phyloP scores from a whole-genome alignment of 30 jellyfish, hydroid and myxozoan species.

The Euphysa ruthae region DNA sequence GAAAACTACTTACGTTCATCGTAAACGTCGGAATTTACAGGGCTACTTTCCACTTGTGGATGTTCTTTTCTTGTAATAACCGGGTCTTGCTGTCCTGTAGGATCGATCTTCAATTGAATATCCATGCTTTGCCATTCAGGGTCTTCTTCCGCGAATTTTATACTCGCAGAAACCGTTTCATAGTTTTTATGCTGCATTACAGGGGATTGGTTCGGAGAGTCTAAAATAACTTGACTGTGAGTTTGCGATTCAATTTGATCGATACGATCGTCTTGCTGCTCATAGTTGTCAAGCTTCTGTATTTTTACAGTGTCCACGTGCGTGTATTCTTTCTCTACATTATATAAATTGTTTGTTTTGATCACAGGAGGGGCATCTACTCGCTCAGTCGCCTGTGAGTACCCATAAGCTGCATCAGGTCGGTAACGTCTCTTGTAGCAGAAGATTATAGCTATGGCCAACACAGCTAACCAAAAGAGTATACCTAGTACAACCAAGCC shows the following conservation, averaged over 20 bases:
- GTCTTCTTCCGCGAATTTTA: conserved; percentile 68
- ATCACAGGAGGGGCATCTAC: conserved; percentile 32
- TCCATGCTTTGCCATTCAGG: conserved; percentile 97
- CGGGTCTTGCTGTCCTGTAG: conserved; percentile 93
- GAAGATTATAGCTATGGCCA: conserved; percentile 73
- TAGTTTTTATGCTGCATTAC: conserved; percentile 36
- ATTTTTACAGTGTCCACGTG: conserved; percentile 27
- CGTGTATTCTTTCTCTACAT: conserved; percentile 18
- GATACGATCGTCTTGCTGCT: conserved; percentile 3
- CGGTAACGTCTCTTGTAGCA: conserved; percentile 91
- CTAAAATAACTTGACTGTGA: conserved; percentile 30
- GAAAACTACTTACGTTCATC: too few species aligned
- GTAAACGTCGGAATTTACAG: too few species aligned
- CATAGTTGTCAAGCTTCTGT: neutral
- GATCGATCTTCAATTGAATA: conserved; percentile 76
- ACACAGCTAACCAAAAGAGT: conserved; percentile 78
- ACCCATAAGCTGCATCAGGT: conserved; percentile 27
- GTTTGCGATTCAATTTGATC: conserved; percentile 17
- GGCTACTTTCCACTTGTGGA: neutral
- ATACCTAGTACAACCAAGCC: conserved; percentile 80
- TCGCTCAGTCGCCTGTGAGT: conserved; percentile 27
- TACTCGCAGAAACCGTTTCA: conserved; percentile 70
- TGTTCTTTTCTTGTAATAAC: conserved; percentile 55
- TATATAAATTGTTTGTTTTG: neutral
- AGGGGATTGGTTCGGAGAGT: conserved; percentile 33